These are phyloP conservation scores for Symphodus melops DNA, from an alignment of 2,113 vertebrate genomes.

Conservation along the genomic window DNA sequence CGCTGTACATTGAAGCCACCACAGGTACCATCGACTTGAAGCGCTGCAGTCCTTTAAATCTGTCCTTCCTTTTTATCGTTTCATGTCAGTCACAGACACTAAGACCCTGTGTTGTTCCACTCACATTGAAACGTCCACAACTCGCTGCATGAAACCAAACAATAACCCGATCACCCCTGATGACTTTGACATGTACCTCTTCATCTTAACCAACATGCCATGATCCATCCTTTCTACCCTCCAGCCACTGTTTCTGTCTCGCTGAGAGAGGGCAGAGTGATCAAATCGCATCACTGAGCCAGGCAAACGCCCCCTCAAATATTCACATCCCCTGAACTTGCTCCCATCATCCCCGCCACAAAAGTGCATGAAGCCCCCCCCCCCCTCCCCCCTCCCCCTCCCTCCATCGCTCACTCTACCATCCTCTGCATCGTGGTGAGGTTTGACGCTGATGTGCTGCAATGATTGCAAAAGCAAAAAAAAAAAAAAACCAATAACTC, in stretches of 20 bases:
- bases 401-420: slow-evolving; percentile 4
- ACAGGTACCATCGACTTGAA: slow-evolving; percentile 82
- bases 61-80: slow-evolving; percentile 17
- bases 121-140: slow-evolving; percentile 31
- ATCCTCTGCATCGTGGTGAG: slow-evolving; percentile 66
- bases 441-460: slow-evolving; percentile 75
- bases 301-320: slow-evolving; percentile 45
- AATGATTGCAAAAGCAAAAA: slow-evolving; percentile 81
- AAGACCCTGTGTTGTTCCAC: slow-evolving; percentile 16
- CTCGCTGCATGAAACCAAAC: slow-evolving; percentile 58
- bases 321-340: slow-evolving; percentile 39
- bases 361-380: slow-evolving; percentile 73
- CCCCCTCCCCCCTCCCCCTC: background rate
- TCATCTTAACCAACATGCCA: slow-evolving; percentile 63
- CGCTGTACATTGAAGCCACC: slow-evolving; percentile 82
- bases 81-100: slow-evolving; percentile 32
- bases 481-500: slow-evolving; percentile 71
- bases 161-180: slow-evolving; percentile 49
- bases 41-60: slow-evolving; percentile 28
- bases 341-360: slow-evolving; percentile 33
- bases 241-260: slow-evolving; percentile 80
- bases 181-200: slow-evolving; percentile 33
- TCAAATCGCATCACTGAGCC: slow-evolving; percentile 47
- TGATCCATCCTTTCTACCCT: slow-evolving; percentile 66
- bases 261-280: slow-evolving; percentile 61